Base-by-base conservation (phyloP, 2,113 vertebrate genomes). In the Narcine bancroftii region DNA sequence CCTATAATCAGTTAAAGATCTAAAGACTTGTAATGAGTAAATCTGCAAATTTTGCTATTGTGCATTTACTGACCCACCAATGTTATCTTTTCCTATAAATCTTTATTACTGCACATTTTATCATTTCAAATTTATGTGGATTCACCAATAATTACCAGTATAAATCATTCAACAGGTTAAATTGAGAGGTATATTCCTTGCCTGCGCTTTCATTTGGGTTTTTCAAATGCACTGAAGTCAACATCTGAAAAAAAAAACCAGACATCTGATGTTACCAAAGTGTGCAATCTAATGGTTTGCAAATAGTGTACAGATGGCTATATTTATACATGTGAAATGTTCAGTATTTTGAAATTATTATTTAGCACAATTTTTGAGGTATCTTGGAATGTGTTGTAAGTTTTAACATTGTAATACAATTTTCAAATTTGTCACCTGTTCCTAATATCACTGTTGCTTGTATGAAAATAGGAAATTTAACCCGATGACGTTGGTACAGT, bases 361-460 rank as follows among this genome's bases (percentile, higher is more conserved):
- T 91, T 69, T 91, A 91, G 60, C 89, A 91, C 89, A 91, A 91
- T 45, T 69, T 39, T 91, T 91, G 24, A 91, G 45, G 89, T 91
- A 69, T 69, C 65, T 91, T 91, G 89, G 89, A 91, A 91, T 91
- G 89, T 91, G 89, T 91, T 47, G 65, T 91, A 69, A 65, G 63
- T 91, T 91, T 91, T 91, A 69, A 91, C 89, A 91, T 91, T 91
- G 89, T 91, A 91, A 91, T 91, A 91, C 89, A 91, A 91, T 91
- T 91, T 91, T 91, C 87, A 69, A 69, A 45, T 19, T 45, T 91
- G 39, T 91, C 87, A 69, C 39, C 63, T 45, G 65, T 69, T 69
- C 39, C 65, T 69, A 65, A 91, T 69, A 47, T 91, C 89, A 91
- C 65, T 91, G 89, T 69, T 91, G 89, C 89, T 69, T 91, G 89